phyloP scores from a whole-genome alignment of 2,113 vertebrate genomes.

The Tylochromis polylepis region DNA sequence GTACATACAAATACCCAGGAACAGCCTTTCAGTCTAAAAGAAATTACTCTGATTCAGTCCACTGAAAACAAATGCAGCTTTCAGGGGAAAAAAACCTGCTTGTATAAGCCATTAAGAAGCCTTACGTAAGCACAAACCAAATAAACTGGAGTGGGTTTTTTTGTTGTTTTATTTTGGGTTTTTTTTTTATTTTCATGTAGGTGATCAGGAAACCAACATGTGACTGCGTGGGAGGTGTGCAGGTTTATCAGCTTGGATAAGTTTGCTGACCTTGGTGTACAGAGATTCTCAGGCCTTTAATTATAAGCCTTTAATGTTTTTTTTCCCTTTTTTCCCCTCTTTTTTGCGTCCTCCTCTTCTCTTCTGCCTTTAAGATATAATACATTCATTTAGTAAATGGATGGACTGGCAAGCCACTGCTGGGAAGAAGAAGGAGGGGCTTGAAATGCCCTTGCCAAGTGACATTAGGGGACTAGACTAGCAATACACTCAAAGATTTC shows the following conservation, averaged over 20 bases:
- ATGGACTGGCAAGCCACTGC: conserved; percentile 53
- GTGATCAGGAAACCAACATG: conserved; percentile 15
- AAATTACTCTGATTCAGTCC: background rate
- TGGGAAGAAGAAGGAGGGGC: conserved; percentile 9
- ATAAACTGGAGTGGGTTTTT: conserved; percentile 1
- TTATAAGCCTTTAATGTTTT: background rate
- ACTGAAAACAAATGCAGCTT: conserved; percentile 5
- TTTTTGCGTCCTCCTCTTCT: background rate
- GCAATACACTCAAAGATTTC: background rate
- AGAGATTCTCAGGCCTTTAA: background rate
- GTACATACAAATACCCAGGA: background rate
- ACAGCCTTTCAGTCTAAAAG: background rate
- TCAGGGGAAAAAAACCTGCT: background rate
- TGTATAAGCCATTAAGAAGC: conserved; percentile 25
- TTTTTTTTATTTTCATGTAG: background rate
- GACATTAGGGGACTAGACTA: conserved; percentile 41
- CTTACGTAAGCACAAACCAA: conserved; percentile 33
- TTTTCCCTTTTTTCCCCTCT: background rate
- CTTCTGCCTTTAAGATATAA: conserved; percentile 39
- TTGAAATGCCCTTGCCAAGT: conserved; percentile 57
- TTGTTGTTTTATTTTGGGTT: background rate
- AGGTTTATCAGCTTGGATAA: background rate
- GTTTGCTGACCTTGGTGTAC: conserved; percentile 6
- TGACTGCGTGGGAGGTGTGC: background rate
- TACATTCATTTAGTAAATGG: conserved; percentile 74